These are phyloP conservation scores for Micromys minutus DNA, from an alignment of 2,113 vertebrate genomes.

Conservation along the genomic window DNA sequence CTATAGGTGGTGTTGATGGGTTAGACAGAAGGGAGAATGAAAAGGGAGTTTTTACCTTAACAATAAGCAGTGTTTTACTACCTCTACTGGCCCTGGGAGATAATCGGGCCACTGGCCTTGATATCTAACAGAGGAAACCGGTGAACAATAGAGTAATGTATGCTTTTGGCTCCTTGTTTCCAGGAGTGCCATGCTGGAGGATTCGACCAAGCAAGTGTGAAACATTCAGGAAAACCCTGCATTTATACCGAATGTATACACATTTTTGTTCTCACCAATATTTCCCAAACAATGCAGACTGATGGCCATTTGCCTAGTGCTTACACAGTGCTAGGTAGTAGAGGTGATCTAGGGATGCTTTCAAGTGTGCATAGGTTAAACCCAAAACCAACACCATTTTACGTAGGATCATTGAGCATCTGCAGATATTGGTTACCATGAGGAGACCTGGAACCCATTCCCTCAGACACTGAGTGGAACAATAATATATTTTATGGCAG, in stretches of 20 bases:
- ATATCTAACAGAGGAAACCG: not conserved
- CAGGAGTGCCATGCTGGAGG: too few species aligned
- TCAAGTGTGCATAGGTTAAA: not conserved
- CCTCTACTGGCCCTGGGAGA: not conserved
- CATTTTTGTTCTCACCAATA: not conserved
- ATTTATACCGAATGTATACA: not conserved
- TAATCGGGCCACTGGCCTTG: not conserved
- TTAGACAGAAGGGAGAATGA: not conserved
- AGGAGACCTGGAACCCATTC: not conserved
- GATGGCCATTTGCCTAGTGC: not conserved
- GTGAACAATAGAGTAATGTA: not conserved
- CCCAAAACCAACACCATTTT: not conserved
- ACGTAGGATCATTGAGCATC: not conserved
- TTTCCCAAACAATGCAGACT: not conserved
- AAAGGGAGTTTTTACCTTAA: not conserved
- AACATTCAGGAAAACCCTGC: not conserved
- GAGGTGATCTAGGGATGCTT: not conserved
- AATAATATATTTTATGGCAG: not conserved
- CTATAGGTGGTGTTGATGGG: not conserved
- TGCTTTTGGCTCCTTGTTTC: not conserved
- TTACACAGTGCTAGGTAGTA: not conserved
- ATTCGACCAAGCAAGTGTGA: not conserved
- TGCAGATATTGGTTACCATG: not conserved
- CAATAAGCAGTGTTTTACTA: not conserved
- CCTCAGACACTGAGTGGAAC: not conserved